Evolutionary conservation across 2,113 vertebrate genomes (phyloP), one percentile per base, ranked within the genome.

Genomic region (Synchiropus splendidus): DNA sequence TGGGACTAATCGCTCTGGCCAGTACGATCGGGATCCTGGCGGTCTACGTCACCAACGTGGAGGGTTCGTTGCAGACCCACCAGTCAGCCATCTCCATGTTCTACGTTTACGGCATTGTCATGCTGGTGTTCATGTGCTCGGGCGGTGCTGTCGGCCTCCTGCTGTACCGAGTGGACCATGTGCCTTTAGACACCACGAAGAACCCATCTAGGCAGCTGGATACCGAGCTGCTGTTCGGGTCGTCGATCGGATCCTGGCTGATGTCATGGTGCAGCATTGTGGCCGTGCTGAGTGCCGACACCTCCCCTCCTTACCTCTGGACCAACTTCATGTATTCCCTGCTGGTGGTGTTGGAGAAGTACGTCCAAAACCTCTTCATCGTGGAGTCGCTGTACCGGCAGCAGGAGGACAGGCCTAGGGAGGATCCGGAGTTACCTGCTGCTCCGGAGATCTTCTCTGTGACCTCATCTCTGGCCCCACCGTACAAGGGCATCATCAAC

Each of bases 181-280:
- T 79, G 12, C 85, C 84, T 0, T 34, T 88, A 36, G 94, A 97
- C 39, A 86, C 86, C 33, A 83, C 87, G 11, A 87, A 89, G 50
- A 96, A 90, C 64, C 93, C 95, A 0, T 88, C 92, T 6, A 83
- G 94, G 38, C 87, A 92, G 45, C 80, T 98, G 59, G 95, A 98
- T 39, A 79, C 80, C 0, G 89, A 92, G 39, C 82, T 98, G 21
- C 68, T 98, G 53, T 89, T 93, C 53, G 88, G 88, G 39, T 88
- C 94, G 0, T 90, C 94, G 0, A 81, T 90, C 0, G 93, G 92
- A 16, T 92, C 95, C 45, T 98, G 93, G 94, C 78, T 98, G 11
- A 86, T 98, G 47, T 95, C 92, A n/a, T 98, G 95, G 93, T 95
- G 94, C 58, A 95, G 93, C 0, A 77, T 98, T 31, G 70, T 98